phyloP scores from a whole-genome alignment of 2,797 vertebrate genomes.

The Anguilla marmorata region DNA sequence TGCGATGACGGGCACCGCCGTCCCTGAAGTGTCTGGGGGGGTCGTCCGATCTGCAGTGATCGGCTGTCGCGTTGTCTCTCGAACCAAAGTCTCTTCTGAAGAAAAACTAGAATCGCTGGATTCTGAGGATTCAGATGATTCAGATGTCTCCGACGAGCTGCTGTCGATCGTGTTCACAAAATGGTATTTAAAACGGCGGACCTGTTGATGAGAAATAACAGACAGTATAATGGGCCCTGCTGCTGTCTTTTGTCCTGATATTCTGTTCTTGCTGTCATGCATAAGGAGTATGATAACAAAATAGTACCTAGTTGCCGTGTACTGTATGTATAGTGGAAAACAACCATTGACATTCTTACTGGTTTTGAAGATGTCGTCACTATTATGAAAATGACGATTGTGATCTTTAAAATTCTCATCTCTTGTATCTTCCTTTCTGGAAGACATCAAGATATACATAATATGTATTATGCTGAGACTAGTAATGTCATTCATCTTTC shows the following conservation, averaged over 20 bases:
- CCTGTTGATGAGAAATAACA: conserved; percentile 6
- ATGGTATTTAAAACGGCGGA: not conserved
- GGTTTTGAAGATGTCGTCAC: conserved; percentile 34
- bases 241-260: not conserved
- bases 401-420: conserved; percentile 23
- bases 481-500: not conserved
- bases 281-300: not conserved
- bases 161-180: conserved; percentile 17
- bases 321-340: not conserved
- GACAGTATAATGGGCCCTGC: not conserved
- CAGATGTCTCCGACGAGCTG: not conserved
- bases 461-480: not conserved
- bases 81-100: conserved; percentile 30
- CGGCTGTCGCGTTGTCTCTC: not conserved
- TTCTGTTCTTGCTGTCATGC: not conserved
- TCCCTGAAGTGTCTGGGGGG: not conserved
- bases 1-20: not conserved
- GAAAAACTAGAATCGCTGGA: conserved; percentile 38
- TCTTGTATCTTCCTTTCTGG: conserved; percentile 14
- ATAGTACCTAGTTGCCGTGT: not conserved
- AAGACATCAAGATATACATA: conserved; percentile 12
- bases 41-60: not conserved
- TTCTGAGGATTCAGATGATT: conserved; percentile 41
- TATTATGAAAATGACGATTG: conserved; percentile 22
- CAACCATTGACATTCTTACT: conserved; percentile 19